Evolutionary conservation across 2,888 invertebrate species (phyloP).

Genomic region (Melipona beecheii): DNA sequence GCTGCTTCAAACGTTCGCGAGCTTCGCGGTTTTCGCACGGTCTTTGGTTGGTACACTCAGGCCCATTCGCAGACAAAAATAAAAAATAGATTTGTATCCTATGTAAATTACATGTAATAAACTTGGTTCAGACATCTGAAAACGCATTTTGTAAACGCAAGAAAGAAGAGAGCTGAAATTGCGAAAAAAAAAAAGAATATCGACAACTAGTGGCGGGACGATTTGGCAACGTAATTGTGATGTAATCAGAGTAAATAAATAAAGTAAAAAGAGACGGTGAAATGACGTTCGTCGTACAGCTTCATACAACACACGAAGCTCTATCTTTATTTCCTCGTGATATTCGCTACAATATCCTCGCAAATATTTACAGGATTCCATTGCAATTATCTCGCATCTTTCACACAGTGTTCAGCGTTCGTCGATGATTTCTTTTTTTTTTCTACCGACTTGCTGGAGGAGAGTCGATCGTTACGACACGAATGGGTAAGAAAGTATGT

Average conservation of each 20-base stretch:
- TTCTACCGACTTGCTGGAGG: conserved; percentile 10
- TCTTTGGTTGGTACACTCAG: no score
- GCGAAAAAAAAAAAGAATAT: neutral
- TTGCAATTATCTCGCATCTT: conserved; percentile 44
- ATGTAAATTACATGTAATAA: no score
- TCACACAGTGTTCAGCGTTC: conserved; percentile 54
- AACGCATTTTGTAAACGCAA: neutral
- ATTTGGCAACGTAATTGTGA: neutral
- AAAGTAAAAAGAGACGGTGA: neutral
- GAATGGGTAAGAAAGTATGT: conserved; percentile 1
- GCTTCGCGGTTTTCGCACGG: no score
- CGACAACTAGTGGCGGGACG: neutral
- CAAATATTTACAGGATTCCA: conserved; percentile 69
- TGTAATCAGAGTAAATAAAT: neutral
- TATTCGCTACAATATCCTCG: conserved; percentile 67
- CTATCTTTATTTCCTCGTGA: conserved; percentile 65
- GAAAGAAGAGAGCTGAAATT: neutral
- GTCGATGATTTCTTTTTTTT: conserved; percentile 7
- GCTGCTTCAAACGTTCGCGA: no score
- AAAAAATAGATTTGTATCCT: no score
- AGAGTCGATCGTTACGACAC: conserved; percentile 33
- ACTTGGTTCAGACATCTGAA: no score
- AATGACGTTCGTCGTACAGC: conserved; percentile 53
- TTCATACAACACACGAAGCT: conserved; percentile 64
- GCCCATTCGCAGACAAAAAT: no score